A percentile compares a stretch with the other conserved stretches of the same genome.
These are phyloP conservation scores for Euura lappo DNA, from an alignment of 1,140 invertebrate genomes.

Conservation along the genomic window DNA sequence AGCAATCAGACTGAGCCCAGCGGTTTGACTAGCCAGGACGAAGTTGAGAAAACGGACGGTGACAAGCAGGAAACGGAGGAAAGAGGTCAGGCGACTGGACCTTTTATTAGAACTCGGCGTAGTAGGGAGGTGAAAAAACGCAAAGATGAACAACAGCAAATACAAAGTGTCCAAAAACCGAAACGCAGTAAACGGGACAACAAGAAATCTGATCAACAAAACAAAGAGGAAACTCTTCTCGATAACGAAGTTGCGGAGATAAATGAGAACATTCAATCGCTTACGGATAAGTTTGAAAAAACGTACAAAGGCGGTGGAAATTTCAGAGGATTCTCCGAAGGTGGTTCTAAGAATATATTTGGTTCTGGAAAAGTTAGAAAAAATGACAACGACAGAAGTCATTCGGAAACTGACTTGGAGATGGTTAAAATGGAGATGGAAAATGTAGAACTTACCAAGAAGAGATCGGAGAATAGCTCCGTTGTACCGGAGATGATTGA, in stretches of 20 bases:
- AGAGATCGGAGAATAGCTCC: background rate
- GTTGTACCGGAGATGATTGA: background rate
- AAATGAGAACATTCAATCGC: constrained; percentile 49
- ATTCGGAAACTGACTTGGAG: constrained; percentile 54
- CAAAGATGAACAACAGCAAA: constrained; percentile 35
- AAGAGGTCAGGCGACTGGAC: constrained; percentile 33
- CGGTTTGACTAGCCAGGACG: background rate
- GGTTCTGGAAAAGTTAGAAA: background rate
- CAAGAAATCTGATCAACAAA: constrained; percentile 50
- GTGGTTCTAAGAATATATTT: constrained; percentile 10
- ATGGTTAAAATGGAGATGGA: constrained; percentile 12
- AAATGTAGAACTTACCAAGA: background rate
- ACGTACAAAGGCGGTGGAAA: constrained; percentile 24
- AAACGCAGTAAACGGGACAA: constrained; percentile 45
- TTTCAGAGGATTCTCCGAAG: constrained; percentile 42
- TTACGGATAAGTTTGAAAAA: constrained; percentile 32
- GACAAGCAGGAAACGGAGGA: constrained; percentile 18
- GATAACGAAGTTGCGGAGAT: constrained; percentile 58
- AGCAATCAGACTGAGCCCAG: background rate
- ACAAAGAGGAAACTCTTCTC: constrained; percentile 55
- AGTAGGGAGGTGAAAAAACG: constrained; percentile 48
- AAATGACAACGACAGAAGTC: constrained; percentile 41
- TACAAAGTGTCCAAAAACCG: constrained; percentile 32
- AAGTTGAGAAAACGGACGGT: constrained; percentile 19
- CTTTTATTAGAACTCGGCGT: constrained; percentile 42